Evolutionary conservation across 2,888 invertebrate genomes (phyloP), one percentile per base, ranked within the genome.

Genomic region (Netelia virgata): DNA sequence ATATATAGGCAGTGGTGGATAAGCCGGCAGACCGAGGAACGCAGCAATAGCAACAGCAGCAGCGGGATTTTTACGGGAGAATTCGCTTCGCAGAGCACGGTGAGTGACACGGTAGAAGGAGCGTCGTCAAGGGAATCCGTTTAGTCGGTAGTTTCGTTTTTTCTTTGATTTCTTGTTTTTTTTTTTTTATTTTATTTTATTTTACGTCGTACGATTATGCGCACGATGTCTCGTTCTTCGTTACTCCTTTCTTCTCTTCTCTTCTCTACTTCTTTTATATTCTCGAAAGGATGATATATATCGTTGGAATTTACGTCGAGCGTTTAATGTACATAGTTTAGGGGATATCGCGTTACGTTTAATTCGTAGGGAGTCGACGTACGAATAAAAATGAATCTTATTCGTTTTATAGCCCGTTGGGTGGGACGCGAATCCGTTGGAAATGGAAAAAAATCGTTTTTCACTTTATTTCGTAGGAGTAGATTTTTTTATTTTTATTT

Each of bases 101-200:
- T 84, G 77, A 84, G 84, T 84, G 81, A 74, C 74, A 78, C 74
- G 43, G 69, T 53, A 63, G 77, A 84, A 68, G n/a, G 73, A 73
- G 68, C 73, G 75, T 63, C 76, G 81, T 66, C 70, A 43, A 75
- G 59, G 81, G 74, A 77, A 77, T 81, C 57, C 63, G 41, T 81
- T 81, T 81, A 63, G 59, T 68, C 55, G 59, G 10, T 16, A 57
- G n/a, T 47, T 43, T 47, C 10, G 16, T 16, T 28, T 55, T 78
- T 28, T 28, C 23, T 50, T 41, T 6, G 5, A 36, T 50, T 53
- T 3, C 9, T 36, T 23, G 47, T 5, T 20, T 66, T 41, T 55
- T 53, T 76, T 76, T 77, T 47, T 61, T 61, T 64, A n/a, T 53
- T 64, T 18, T 50, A 59, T 16, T 55, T 57, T 57, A 20, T 57